Conservation (phyloP, 1,140 invertebrate genomes). For the Orchestia grillus region DNA sequence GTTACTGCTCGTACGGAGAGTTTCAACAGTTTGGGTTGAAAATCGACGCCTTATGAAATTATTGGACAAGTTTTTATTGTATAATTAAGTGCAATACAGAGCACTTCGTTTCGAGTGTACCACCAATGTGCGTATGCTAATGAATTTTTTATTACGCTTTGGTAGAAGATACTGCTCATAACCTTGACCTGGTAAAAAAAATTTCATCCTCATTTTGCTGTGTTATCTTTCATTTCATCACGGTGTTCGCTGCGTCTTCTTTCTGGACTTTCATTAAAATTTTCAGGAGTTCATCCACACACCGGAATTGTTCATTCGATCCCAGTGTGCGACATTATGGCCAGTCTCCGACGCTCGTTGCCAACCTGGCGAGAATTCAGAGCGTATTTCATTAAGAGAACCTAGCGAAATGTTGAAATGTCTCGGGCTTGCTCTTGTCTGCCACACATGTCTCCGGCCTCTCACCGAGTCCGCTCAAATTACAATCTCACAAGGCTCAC, state of each 20-base stretch:
- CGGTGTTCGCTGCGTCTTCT: background rate
- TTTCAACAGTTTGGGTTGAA: background rate
- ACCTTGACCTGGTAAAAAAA: background rate
- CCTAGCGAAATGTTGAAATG: background rate
- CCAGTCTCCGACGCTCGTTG: background rate
- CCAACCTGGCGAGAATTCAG: background rate
- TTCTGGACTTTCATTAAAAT: background rate
- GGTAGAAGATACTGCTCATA: background rate
- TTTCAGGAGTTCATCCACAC: constrained; percentile 3
- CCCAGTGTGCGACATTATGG: constrained; percentile 9
- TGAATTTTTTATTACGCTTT: background rate
- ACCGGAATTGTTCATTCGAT: constrained; percentile 10
- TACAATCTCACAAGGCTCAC: background rate
- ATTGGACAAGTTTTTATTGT: background rate
- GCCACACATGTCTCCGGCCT: background rate
- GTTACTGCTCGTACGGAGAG: background rate
- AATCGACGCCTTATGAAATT: background rate
- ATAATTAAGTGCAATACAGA: background rate
- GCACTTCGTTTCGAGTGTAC: background rate
- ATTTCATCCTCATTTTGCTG: background rate
- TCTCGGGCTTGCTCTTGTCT: background rate
- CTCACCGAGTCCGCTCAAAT: background rate
- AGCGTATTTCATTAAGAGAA: background rate
- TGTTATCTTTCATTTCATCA: background rate
- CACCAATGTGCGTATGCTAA: background rate